Evolutionary conservation across 2,113 vertebrate genomes (phyloP).

Genomic region (Mugil cephalus): DNA sequence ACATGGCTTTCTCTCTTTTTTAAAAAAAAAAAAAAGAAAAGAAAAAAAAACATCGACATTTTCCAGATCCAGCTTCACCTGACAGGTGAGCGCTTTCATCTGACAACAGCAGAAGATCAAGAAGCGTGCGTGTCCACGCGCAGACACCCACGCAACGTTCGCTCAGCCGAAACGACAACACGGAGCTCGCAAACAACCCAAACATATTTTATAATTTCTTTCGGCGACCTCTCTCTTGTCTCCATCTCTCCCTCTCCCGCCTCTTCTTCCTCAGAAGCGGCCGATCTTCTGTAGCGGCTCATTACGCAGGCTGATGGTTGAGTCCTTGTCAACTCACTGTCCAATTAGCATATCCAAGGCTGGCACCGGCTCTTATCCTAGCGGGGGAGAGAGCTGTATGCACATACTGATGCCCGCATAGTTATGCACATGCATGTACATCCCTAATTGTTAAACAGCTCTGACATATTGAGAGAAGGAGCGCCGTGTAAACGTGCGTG

Average conservation of each 20-base stretch:
- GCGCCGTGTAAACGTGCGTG: slow-evolving; percentile 19
- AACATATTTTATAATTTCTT: slow-evolving; percentile 50
- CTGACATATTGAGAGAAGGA: slow-evolving; percentile 39
- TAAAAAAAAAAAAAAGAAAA: too few relatives aligned
- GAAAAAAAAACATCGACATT: slow-evolving; percentile 12
- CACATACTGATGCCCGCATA: slow-evolving; percentile 75
- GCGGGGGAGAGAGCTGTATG: slow-evolving; percentile 50
- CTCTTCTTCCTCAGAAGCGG: slow-evolving; percentile 56
- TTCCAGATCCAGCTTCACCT: slow-evolving; percentile 22
- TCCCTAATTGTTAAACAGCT: slow-evolving; percentile 64
- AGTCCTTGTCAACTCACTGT: slow-evolving; percentile 79
- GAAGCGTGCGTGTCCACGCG: slow-evolving; percentile 23
- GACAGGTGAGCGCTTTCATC: slow-evolving; percentile 49
- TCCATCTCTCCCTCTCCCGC: slow-evolving; percentile 28
- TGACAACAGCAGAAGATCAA: slow-evolving; percentile 21
- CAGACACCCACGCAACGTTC: slow-evolving; percentile 32
- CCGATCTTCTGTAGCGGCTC: slow-evolving; percentile 66
- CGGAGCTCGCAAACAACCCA: slow-evolving; percentile 39
- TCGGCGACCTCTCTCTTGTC: slow-evolving; percentile 23
- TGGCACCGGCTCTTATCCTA: slow-evolving; percentile 60
- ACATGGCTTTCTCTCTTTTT: slow-evolving; percentile 1
- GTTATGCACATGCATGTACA: slow-evolving; percentile 66
- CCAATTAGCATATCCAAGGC: slow-evolving; percentile 80
- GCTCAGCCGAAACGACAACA: slow-evolving; percentile 31
- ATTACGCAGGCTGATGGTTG: slow-evolving; percentile 77